Percentiles rank a stretch among this genome's conserved stretches.
phyloP scores from a whole-genome alignment of 2,888 invertebrate genomes.

The Agrochola lota region DNA sequence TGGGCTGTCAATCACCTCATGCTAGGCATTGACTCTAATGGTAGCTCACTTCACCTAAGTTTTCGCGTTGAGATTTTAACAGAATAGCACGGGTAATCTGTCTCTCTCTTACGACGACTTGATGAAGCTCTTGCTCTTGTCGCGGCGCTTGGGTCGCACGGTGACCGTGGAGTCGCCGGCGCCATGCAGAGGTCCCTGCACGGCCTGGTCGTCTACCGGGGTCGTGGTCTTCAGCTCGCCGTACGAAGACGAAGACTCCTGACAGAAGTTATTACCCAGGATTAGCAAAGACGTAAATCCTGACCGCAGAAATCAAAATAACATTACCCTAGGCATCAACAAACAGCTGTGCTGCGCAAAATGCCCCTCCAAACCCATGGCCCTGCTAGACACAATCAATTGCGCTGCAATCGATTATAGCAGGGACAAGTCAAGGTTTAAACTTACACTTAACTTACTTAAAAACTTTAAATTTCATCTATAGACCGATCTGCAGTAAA shows the following conservation, averaged over 20 bases:
- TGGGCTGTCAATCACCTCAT: background rate
- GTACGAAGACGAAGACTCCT: conserved; percentile 42
- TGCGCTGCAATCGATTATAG: too few relatives aligned
- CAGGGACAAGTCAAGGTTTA: background rate
- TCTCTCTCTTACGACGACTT: conserved; percentile 66
- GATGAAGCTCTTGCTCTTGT: conserved; percentile 76
- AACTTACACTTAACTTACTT: too few relatives aligned
- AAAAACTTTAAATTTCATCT: background rate
- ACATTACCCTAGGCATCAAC: background rate
- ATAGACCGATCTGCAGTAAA: background rate
- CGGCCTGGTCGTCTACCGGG: conserved; percentile 67
- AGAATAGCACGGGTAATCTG: background rate
- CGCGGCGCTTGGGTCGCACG: conserved; percentile 59
- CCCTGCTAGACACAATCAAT: background rate
- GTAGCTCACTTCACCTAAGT: background rate
- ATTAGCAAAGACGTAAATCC: background rate
- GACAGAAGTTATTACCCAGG: background rate
- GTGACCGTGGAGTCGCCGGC: conserved; percentile 79
- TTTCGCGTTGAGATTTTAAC: background rate
- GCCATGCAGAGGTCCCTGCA: conserved; percentile 74
- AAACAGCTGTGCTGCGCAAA: background rate
- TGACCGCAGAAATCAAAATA: background rate
- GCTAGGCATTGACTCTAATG: background rate
- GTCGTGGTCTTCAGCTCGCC: conserved; percentile 68
- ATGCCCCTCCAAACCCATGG: background rate